Evolutionary conservation across 2,888 invertebrate genomes (phyloP).

Genomic region (Disparrhopalites patrizii): DNA sequence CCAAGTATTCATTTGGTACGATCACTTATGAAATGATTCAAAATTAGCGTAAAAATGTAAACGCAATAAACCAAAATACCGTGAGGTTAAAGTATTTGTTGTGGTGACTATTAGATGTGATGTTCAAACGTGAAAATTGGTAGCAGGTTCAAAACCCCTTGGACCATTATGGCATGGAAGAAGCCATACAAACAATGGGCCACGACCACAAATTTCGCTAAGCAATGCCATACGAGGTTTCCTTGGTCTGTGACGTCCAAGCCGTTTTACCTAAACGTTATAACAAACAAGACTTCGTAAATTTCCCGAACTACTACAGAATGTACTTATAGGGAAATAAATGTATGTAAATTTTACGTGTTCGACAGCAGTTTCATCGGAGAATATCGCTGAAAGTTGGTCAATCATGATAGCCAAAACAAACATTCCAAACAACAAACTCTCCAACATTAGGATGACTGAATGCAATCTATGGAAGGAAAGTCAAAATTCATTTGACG

Average conservation of each 20-base stretch:
- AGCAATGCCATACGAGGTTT: slow-evolving; percentile 62
- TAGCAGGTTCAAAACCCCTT: slow-evolving; percentile 1
- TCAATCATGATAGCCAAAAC: slow-evolving; percentile 81
- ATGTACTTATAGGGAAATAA: not conserved
- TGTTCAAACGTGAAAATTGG: slow-evolving; percentile 28
- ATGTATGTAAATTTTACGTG: slow-evolving; percentile 54
- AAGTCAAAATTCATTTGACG: too few species aligned
- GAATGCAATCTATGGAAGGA: slow-evolving; percentile 68
- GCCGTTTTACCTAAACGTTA: slow-evolving; percentile 52
- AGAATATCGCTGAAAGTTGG: slow-evolving; percentile 76
- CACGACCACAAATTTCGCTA: slow-evolving; percentile 73
- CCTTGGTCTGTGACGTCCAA: slow-evolving; percentile 53
- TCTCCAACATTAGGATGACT: slow-evolving; percentile 73
- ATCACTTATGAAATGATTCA: too few species aligned
- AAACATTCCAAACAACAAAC: slow-evolving; percentile 80
- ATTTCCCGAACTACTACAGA: not conserved
- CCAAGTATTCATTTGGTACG: too few species aligned
- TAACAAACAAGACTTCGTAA: not conserved
- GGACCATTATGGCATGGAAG: slow-evolving; percentile 60
- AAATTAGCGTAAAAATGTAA: too few species aligned
- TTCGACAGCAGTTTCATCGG: slow-evolving; percentile 79
- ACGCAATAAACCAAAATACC: too few species aligned
- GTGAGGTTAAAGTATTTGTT: not conserved
- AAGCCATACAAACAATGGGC: slow-evolving; percentile 68
- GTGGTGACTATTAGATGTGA: too few species aligned